Evolutionary conservation across 2,797 vertebrate genomes (phyloP).

Genomic region (Ispidina picta): DNA sequence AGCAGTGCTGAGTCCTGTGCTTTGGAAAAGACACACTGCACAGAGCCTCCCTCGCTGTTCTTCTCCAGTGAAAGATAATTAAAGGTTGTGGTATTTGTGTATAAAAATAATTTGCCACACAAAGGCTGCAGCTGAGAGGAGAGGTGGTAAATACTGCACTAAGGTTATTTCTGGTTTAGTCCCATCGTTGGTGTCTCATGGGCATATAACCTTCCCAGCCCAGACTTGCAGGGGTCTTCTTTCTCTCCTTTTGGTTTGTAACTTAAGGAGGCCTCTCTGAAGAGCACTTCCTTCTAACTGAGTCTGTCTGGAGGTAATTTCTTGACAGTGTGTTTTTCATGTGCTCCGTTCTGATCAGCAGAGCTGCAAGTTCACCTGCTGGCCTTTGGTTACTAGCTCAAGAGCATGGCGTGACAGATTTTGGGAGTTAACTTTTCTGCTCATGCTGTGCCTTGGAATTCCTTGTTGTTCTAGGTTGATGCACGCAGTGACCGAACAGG

Average conservation of each 20-base stretch:
- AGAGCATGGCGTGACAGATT: not conserved
- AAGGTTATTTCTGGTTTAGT: not conserved
- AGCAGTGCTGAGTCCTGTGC: not conserved
- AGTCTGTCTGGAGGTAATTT: not conserved
- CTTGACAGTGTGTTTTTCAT: not conserved
- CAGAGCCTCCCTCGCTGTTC: not conserved
- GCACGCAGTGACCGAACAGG: constrained; percentile 95
- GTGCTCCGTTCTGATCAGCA: not conserved
- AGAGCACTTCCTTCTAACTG: not conserved
- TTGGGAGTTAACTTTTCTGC: not conserved
- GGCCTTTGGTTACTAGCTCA: not conserved
- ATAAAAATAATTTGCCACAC: not conserved
- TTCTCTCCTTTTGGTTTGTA: not conserved
- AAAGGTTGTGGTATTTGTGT: not conserved
- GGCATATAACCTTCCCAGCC: not conserved
- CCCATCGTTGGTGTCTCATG: not conserved
- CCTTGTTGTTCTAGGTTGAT: constrained; percentile 85
- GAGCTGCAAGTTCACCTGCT: not conserved
- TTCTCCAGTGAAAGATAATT: not conserved
- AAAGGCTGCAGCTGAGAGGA: not conserved
- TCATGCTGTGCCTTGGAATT: not conserved
- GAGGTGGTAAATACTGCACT: not conserved
- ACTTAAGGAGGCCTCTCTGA: not conserved
- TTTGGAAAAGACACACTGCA: not conserved
- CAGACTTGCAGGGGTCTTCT: not conserved